Evolutionary conservation across 2,888 invertebrate genomes (phyloP), one percentile per base, ranked within the genome.

Genomic region (Eretmocerus hayati): DNA sequence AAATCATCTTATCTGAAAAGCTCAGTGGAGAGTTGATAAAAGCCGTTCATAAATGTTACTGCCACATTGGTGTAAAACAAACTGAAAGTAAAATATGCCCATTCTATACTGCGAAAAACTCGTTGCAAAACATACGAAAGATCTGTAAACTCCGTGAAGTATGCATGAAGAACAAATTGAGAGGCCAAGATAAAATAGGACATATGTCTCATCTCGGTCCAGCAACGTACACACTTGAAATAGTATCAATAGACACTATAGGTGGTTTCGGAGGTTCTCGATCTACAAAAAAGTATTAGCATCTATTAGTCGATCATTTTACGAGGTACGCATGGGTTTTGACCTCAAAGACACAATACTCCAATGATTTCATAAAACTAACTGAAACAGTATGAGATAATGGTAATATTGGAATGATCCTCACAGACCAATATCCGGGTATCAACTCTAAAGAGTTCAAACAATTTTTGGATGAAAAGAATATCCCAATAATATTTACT

Each of bases 191-290:
- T 0, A 52, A 53, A 59, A 57, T 37, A 26, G 55, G 56, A 3
- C 33, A 53, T 4, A 44, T 57, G 53, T 57, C 56, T 6, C 52
- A 59, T 5, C 35, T 56, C 19, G 54, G 56, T 9, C 58, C 59
- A 31, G 53, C 56, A 2, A 45, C 30, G 11, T 19, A 39, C 5
- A 38, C 56, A 2, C 57, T 57, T 13, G 49, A 57, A 48, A 57
- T 59, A 18, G 36, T 58, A 11, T 57, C 57, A 1, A 54, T 58
- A 18, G 58, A 57, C n/a, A 59, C 56, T 5, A 56, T 58, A 11
- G 56, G 56, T 20, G 59, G 52, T 16, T 55, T 57, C 20, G 54
- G 54, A 6, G 50, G 48, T 4, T 16, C 21, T 3, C 42, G 53
- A 45, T 56, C 54, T 5, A 54, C 54, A 20, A 57, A 57, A 49